These are phyloP conservation scores for Andrena minutula DNA, from an alignment of 2,888 invertebrate genomes.

Conservation along the genomic window DNA sequence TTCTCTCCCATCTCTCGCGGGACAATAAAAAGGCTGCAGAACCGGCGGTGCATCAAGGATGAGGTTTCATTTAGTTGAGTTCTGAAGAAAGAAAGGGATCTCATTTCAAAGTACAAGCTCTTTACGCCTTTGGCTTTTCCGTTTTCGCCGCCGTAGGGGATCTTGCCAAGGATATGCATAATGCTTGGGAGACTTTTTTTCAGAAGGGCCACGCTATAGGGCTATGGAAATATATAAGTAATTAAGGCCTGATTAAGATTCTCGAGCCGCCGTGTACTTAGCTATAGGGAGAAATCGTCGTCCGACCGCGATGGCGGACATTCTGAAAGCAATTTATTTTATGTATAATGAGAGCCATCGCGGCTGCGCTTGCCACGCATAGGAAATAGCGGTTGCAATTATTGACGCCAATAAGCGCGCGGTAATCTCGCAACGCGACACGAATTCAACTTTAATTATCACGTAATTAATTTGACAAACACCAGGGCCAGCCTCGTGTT, in stretches of 20 bases:
- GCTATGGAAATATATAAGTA: slow-evolving; percentile 71
- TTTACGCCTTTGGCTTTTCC: slow-evolving; percentile 79
- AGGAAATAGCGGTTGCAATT: not conserved
- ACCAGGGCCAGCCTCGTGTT: too few relatives aligned
- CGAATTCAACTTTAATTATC: slow-evolving; percentile 24
- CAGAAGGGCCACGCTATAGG: slow-evolving; percentile 52
- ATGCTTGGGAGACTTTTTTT: slow-evolving; percentile 66
- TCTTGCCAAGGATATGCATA: slow-evolving; percentile 75
- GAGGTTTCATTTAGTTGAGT: slow-evolving; percentile 79
- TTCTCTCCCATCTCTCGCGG: slow-evolving; percentile 55
- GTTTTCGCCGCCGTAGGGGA: slow-evolving; percentile 71
- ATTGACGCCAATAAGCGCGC: not conserved
- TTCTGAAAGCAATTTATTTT: slow-evolving; percentile 37
- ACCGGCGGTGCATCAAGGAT: slow-evolving; percentile 67
- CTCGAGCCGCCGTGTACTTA: slow-evolving; percentile 6
- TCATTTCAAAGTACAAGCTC: slow-evolving; percentile 79
- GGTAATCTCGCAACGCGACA: not conserved
- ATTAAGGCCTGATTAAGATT: slow-evolving; percentile 73
- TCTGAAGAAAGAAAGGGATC: slow-evolving; percentile 79
- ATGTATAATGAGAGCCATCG: not conserved
- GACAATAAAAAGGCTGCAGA: slow-evolving; percentile 80
- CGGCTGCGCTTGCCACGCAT: not conserved
- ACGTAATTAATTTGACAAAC: too few relatives aligned
- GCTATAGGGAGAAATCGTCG: slow-evolving; percentile 8
- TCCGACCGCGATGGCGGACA: not conserved